Evolutionary conservation across 2,113 vertebrate species (phyloP).

Genomic region (Zosterops lateralis): DNA sequence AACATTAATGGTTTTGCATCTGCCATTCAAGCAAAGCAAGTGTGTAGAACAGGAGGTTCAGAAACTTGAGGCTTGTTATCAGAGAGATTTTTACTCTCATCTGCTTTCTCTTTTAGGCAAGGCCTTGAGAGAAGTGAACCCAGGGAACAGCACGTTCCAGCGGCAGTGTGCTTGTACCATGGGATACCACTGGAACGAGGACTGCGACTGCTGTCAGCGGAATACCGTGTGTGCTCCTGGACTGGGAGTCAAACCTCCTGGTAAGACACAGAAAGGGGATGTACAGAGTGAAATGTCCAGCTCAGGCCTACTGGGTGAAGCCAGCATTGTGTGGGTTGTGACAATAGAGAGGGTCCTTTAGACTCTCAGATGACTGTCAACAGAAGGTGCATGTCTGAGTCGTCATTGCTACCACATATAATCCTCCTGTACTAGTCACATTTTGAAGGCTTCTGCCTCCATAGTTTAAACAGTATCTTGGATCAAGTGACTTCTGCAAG

Average conservation of each 20-base stretch:
- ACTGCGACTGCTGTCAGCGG: conserved; percentile 85
- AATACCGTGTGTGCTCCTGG: conserved; percentile 81
- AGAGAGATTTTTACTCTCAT: neutral
- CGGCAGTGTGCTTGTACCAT: conserved; percentile 80
- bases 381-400: neutral
- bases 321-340: neutral
- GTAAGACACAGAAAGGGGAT: conserved; percentile 33
- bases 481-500: neutral
- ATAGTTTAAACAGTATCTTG: neutral
- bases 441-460: neutral
- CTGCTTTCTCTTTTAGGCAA: conserved; percentile 73
- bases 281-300: neutral
- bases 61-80: neutral
- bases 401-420: neutral
- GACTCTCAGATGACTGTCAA: neutral
- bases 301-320: neutral
- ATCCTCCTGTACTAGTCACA: neutral
- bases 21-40: neutral
- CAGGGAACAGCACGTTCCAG: conserved; percentile 76
- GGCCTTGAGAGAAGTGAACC: conserved; percentile 76
- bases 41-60: neutral
- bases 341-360: neutral
- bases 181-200: conserved; percentile 83
- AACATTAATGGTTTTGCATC: neutral
- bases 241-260: conserved; percentile 71